These are phyloP conservation scores for Thumatha senex DNA, from an alignment of 2,888 invertebrate genomes.

Conservation along the genomic window DNA sequence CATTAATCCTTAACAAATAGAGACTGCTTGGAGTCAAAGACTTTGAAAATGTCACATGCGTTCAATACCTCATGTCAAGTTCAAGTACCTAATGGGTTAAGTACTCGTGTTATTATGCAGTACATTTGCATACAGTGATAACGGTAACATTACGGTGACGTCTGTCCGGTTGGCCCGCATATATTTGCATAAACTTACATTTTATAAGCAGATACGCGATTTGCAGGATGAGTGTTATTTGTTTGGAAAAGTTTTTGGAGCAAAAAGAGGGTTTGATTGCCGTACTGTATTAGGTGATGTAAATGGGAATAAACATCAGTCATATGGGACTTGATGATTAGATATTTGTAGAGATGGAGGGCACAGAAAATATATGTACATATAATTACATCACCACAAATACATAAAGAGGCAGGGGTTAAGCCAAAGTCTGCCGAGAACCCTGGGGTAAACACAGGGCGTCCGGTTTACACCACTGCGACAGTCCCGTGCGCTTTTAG, in stretches of 20 bases:
- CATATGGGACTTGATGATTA: too few relatives aligned
- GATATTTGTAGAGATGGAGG: too few relatives aligned
- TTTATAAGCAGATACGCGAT: slow-evolving; percentile 48
- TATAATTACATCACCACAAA: too few relatives aligned
- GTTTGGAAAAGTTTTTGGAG: neutral
- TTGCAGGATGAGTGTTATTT: slow-evolving; percentile 30
- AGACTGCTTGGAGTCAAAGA: slow-evolving; percentile 16
- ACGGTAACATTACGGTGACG: slow-evolving; percentile 52
- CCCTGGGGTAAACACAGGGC: too few relatives aligned
- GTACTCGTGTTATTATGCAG: slow-evolving; percentile 56
- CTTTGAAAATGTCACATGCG: slow-evolving; percentile 39
- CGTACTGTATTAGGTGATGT: too few relatives aligned
- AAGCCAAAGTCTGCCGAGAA: too few relatives aligned
- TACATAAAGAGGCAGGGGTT: too few relatives aligned
- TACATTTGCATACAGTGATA: slow-evolving; percentile 37
- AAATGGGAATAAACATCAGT: too few relatives aligned
- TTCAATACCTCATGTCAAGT: slow-evolving; percentile 64
- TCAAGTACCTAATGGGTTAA: slow-evolving; percentile 63
- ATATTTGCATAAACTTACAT: slow-evolving; percentile 60
- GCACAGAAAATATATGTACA: too few relatives aligned
- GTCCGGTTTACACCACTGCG: too few relatives aligned
- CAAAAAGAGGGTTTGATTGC: neutral
- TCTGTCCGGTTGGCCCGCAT: slow-evolving; percentile 48
- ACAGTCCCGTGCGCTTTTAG: too few relatives aligned
- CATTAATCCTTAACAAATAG: too few relatives aligned